Evolutionary conservation across 2,113 vertebrate species (phyloP).

Genomic region (Cyanoramphus novaezelandiae): DNA sequence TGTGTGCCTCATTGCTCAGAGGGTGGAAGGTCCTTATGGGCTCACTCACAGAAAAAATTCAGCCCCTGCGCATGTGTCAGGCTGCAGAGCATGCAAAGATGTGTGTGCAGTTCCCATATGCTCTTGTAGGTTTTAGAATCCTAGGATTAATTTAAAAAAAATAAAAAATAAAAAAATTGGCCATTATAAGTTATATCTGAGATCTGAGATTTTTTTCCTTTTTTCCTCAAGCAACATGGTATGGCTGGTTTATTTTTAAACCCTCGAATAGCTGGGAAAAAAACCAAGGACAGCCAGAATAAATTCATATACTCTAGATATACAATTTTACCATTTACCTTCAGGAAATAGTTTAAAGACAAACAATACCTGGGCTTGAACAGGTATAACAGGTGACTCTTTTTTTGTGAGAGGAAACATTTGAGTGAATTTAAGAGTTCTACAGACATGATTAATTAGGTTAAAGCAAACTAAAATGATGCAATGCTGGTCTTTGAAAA

Average conservation of each 20-base stretch:
- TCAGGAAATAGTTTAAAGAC: background rate
- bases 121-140: background rate
- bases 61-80: background rate
- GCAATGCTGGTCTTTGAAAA: background rate
- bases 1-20: background rate
- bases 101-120: background rate
- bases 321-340: slow-evolving; percentile 1
- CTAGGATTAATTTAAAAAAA: background rate
- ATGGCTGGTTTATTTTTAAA: slow-evolving; percentile 38
- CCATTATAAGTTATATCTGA: background rate
- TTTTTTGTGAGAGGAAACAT: background rate
- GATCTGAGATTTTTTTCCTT: background rate
- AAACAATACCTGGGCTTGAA: background rate
- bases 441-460: background rate
- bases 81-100: background rate
- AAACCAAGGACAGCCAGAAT: background rate
- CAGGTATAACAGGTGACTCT: fast-evolving
- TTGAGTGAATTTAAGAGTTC: background rate
- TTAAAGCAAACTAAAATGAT: background rate
- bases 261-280: background rate
- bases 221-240: background rate
- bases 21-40: background rate
- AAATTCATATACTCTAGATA: background rate
- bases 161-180: background rate
- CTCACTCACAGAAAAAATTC: background rate